phyloP scores from a whole-genome alignment of 2,888 invertebrate species.

The Podabrus alpinus region DNA sequence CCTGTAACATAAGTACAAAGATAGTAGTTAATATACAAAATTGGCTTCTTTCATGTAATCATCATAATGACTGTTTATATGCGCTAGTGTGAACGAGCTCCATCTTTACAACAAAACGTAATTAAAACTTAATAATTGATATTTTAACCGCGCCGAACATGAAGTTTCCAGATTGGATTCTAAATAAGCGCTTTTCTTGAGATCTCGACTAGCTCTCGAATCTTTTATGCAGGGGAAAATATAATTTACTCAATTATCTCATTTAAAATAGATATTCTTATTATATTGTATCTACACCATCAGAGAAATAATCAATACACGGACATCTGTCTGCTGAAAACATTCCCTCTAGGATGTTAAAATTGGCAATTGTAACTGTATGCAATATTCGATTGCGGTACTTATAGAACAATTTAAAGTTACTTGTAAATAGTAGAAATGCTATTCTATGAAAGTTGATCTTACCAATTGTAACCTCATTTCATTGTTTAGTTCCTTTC shows the following conservation, averaged over 20 bases:
- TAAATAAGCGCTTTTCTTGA: neutral
- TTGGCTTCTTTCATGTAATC: neutral
- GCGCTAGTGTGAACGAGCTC: neutral
- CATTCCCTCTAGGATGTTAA: constrained; percentile 2
- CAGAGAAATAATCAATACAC: neutral
- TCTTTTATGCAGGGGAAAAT: neutral
- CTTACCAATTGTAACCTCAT: neutral
- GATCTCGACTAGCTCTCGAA: neutral
- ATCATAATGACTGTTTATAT: neutral
- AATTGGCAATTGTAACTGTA: constrained; percentile 5
- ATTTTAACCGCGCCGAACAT: neutral
- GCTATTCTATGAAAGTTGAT: constrained; percentile 3
- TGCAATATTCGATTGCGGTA: constrained; percentile 3
- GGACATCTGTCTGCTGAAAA: neutral
- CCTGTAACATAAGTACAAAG: neutral
- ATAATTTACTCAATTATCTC: neutral
- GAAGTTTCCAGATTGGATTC: neutral
- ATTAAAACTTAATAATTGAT: neutral
- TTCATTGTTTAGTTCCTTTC: neutral
- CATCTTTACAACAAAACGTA: neutral
- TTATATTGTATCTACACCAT: neutral
- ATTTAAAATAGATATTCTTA: neutral
- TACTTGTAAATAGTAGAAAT: constrained; percentile 1
- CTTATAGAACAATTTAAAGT: neutral
- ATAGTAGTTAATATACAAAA: neutral